phyloP scores from a whole-genome alignment of 1,140 invertebrate genomes.

The Diorhabda sublineata region DNA sequence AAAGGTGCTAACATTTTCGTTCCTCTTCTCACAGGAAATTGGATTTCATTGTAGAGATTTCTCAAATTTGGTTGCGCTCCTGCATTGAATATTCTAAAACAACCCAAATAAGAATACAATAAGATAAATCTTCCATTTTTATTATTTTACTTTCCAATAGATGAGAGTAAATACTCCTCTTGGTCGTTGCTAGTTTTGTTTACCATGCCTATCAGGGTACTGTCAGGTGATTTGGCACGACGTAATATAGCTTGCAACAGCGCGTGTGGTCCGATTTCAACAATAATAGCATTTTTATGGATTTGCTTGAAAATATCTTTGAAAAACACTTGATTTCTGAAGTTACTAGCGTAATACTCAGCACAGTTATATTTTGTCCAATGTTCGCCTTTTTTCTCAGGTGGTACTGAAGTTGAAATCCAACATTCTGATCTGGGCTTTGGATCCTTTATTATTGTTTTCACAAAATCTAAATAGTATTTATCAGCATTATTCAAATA shows the following conservation, averaged over 20 bases:
- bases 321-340: conserved; percentile 79
- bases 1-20: conserved; percentile 82
- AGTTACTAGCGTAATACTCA: conserved; percentile 93
- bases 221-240: not conserved
- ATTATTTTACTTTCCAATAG: conserved; percentile 65
- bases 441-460: conserved; percentile 73
- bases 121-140: not conserved
- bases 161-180: conserved; percentile 60
- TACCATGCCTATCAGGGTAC: not conserved
- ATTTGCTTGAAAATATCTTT: conserved; percentile 76
- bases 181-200: conserved; percentile 58
- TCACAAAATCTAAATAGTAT: conserved; percentile 40
- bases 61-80: conserved; percentile 72
- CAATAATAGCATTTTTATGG: conserved; percentile 79
- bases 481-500: conserved; percentile 82
- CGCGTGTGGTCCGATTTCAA: conserved; percentile 91
- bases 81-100: conserved; percentile 65
- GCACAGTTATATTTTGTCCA: conserved; percentile 78
- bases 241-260: conserved; percentile 82
- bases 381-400: conserved; percentile 70
- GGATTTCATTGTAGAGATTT: conserved; percentile 69
- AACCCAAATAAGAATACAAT: not conserved
- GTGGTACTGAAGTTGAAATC: conserved; percentile 88
- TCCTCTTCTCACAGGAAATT: conserved; percentile 78
- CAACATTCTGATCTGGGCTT: conserved; percentile 75